These are phyloP conservation scores for Sebastes goodei DNA, from an alignment of 2,797 vertebrate species.

Conservation along the genomic window DNA sequence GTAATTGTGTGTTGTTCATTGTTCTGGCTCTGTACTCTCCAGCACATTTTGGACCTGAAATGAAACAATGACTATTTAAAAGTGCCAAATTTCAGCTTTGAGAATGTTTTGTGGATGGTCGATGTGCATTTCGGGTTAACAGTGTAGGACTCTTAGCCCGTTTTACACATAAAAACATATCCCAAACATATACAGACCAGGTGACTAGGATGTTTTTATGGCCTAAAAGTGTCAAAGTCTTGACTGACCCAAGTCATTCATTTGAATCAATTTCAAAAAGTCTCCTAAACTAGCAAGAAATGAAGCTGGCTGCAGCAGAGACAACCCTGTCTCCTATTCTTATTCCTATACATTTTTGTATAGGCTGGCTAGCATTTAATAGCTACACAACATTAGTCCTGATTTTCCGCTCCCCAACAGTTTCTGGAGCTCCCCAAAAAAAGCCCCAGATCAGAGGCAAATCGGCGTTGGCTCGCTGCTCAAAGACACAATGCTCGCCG, in stretches of 20 bases:
- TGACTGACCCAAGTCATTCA: background rate
- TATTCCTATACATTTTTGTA: background rate
- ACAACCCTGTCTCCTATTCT: background rate
- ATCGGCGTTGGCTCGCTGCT: too few relatives aligned
- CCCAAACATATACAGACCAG: background rate
- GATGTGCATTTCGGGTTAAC: background rate
- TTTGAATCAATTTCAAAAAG: background rate
- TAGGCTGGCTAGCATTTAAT: too few relatives aligned
- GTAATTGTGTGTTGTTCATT: constrained; percentile 13
- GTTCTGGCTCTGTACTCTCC: background rate
- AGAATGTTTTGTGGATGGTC: background rate
- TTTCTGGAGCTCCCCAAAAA: too few relatives aligned
- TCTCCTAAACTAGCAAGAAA: background rate
- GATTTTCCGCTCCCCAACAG: too few relatives aligned
- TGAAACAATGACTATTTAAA: background rate
- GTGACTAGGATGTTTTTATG: background rate
- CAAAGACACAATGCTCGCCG: too few relatives aligned
- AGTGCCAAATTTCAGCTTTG: background rate
- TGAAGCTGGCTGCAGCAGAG: background rate
- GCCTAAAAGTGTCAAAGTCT: background rate
- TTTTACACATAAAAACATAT: background rate
- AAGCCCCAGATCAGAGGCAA: too few relatives aligned
- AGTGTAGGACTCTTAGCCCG: background rate
- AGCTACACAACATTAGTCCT: too few relatives aligned
- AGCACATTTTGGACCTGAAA: background rate